A percentile compares a stretch with the other conserved stretches of the same genome.
Evolutionary conservation across 2,113 vertebrate species (phyloP).

Genomic region (Sturnus vulgaris): DNA sequence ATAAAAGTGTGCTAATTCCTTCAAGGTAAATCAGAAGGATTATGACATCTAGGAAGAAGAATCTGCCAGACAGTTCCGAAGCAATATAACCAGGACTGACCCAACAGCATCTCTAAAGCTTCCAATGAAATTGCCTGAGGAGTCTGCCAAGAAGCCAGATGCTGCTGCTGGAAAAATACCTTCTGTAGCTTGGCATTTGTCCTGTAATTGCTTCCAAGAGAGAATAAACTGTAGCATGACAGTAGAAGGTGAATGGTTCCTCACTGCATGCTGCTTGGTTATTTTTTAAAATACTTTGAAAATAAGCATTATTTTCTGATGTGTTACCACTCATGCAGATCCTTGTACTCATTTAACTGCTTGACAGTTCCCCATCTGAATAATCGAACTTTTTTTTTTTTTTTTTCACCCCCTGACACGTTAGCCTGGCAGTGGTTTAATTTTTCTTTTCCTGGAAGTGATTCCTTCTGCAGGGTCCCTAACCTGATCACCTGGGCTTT

Average conservation of each 20-base stretch:
- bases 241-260: slow-evolving; percentile 39
- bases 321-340: neutral
- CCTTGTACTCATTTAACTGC: neutral
- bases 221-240: slow-evolving; percentile 62
- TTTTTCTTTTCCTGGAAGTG: neutral
- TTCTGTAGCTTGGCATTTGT: slow-evolving; percentile 74
- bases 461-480: neutral
- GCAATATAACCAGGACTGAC: slow-evolving; percentile 60
- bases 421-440: neutral
- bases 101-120: slow-evolving; percentile 63
- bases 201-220: slow-evolving; percentile 73
- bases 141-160: slow-evolving; percentile 81
- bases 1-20: slow-evolving; percentile 38
- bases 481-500: neutral
- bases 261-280: slow-evolving; percentile 8
- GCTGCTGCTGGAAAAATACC: slow-evolving; percentile 80
- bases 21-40: slow-evolving; percentile 39
- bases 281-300: neutral
- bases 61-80: slow-evolving; percentile 41
- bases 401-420: neutral
- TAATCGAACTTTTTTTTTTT: neutral
- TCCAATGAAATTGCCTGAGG: slow-evolving; percentile 70
- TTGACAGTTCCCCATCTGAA: neutral
- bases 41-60: slow-evolving; percentile 38
- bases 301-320: neutral